Percentiles rank a stretch among this genome's conserved stretches.
phyloP scores from a whole-genome alignment of 1,140 invertebrate species.

The Camponotus pennsylvanicus region DNA sequence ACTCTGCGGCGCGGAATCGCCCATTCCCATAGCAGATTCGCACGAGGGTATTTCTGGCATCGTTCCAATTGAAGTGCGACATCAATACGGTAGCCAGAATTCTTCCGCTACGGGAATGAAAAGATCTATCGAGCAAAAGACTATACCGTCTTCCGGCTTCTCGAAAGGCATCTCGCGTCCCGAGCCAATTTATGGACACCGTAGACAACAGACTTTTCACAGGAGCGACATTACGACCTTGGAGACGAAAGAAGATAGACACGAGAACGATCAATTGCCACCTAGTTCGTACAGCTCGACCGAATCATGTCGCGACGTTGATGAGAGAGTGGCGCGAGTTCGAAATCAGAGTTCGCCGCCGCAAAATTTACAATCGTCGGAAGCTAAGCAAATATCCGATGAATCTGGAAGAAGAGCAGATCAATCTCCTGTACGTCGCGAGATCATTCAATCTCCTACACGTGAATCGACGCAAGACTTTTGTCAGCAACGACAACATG shows the following conservation, averaged over 20 bases:
- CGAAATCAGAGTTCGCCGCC: not conserved
- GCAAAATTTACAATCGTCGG: not conserved
- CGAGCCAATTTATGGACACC: slow-evolving; percentile 72
- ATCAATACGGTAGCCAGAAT: slow-evolving; percentile 11
- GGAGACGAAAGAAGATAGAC: not conserved
- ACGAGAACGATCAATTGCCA: not conserved
- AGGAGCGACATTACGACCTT: not conserved
- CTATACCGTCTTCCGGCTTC: not conserved
- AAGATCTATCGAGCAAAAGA: not conserved
- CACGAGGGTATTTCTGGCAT: slow-evolving; percentile 55
- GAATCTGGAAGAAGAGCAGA: not conserved
- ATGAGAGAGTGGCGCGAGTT: slow-evolving; percentile 46
- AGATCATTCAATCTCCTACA: not conserved
- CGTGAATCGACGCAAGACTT: not conserved
- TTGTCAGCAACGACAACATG: not conserved
- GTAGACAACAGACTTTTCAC: slow-evolving; percentile 10
- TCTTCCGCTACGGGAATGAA: not conserved
- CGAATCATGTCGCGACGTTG: not conserved
- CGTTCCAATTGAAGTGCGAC: slow-evolving; percentile 50
- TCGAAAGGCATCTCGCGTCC: slow-evolving; percentile 66
- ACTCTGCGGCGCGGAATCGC: slow-evolving; percentile 72
- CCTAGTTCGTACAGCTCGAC: not conserved
- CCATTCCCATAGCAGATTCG: slow-evolving; percentile 78
- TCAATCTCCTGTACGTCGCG: not conserved
- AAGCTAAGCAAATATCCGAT: not conserved